A percentile compares a stretch with the other conserved stretches of the same genome.
phyloP scores from a whole-genome alignment of 2,797 vertebrate genomes.

The Sternarchorhynchus goeldii region DNA sequence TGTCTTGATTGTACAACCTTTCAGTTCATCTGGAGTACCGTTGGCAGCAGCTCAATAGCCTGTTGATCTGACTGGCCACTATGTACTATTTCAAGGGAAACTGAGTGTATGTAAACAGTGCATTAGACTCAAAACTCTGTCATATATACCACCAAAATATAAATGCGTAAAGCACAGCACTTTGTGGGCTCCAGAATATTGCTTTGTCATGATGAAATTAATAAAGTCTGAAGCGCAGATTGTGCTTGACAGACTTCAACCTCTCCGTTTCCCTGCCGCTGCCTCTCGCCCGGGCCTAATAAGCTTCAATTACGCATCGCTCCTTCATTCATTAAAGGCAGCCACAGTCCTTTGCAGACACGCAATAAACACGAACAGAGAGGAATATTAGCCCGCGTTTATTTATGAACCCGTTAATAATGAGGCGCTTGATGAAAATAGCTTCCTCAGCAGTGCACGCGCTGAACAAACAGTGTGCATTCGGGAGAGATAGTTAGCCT shows the following conservation, averaged over 20 bases:
- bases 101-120: conserved; percentile 13
- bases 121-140: conserved; percentile 50
- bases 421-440: conserved; percentile 78
- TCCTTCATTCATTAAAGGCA: conserved; percentile 89
- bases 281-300: conserved; percentile 77
- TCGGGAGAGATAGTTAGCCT: conserved; percentile 86
- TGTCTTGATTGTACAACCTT: conserved; percentile 4
- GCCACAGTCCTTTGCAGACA: conserved; percentile 85
- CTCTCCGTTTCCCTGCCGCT: conserved; percentile 50
- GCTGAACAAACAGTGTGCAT: conserved; percentile 85
- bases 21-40: neutral
- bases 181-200: conserved; percentile 71
- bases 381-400: conserved; percentile 88
- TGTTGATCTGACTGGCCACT: neutral
- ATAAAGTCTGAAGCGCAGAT: conserved; percentile 72
- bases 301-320: conserved; percentile 85
- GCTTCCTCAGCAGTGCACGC: conserved; percentile 85
- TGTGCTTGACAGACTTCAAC: conserved; percentile 69
- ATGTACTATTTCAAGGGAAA: conserved; percentile 15
- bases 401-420: conserved; percentile 96
- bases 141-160: conserved; percentile 70
- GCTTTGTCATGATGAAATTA: conserved; percentile 75
- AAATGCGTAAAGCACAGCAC: conserved; percentile 71
- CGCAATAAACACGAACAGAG: conserved; percentile 87
- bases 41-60: conserved; percentile 13